Percentiles rank a stretch among this genome's conserved stretches.
Evolutionary conservation across 1,140 invertebrate species (phyloP).

Genomic region (Cherax destructor): DNA sequence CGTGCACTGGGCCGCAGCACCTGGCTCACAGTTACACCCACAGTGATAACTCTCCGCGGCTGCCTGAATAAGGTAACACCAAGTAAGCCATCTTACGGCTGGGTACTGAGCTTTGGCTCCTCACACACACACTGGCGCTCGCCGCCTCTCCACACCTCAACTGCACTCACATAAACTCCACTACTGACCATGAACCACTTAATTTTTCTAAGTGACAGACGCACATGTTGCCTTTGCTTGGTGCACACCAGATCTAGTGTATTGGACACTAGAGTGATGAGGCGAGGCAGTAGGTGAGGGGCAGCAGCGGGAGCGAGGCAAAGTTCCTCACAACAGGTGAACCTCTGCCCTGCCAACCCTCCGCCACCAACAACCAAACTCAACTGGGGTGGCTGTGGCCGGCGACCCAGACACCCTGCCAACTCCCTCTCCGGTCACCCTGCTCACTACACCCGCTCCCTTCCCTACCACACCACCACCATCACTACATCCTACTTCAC

Average conservation of each 20-base stretch:
- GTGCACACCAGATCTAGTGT: too few relatives aligned
- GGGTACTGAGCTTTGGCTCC: slow-evolving; percentile 16
- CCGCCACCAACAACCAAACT: slow-evolving; percentile 59
- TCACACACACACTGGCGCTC: neutral
- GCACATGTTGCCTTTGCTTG: too few relatives aligned
- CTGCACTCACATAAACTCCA: neutral
- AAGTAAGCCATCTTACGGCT: slow-evolving; percentile 19
- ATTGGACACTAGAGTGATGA: neutral
- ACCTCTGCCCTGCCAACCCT: slow-evolving; percentile 38
- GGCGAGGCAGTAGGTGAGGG: neutral
- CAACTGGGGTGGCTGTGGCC: slow-evolving; percentile 35
- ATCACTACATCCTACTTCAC: neutral
- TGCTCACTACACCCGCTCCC: neutral
- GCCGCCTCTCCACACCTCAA: too few relatives aligned
- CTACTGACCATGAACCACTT: neutral
- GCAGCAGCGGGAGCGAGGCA: neutral
- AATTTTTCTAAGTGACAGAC: neutral
- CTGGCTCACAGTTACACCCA: neutral
- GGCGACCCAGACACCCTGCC: slow-evolving; percentile 55
- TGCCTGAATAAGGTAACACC: slow-evolving; percentile 17
- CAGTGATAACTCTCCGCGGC: neutral
- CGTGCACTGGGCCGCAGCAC: too few relatives aligned
- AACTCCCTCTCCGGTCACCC: slow-evolving; percentile 42
- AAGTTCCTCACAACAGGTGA: slow-evolving; percentile 18
- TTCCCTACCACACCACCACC: neutral